Percentiles rank a stretch among this genome's conserved stretches.
These are phyloP conservation scores for Pluvianellus socialis DNA, from an alignment of 2,113 vertebrate genomes.

Conservation along the genomic window DNA sequence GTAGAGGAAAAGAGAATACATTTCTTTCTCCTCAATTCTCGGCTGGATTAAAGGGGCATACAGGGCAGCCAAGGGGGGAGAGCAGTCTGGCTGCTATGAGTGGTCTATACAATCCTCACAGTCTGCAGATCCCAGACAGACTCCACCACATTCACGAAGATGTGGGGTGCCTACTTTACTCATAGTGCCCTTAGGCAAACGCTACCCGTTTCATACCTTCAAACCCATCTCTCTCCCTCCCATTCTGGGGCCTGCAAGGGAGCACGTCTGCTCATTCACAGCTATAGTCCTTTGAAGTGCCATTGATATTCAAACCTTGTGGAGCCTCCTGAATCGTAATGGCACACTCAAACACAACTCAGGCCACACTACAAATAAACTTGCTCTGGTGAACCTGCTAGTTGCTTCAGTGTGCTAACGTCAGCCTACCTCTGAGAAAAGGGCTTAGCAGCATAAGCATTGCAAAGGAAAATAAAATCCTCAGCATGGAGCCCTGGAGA, in stretches of 20 bases:
- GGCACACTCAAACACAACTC: conserved; percentile 67
- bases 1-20: not conserved
- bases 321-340: conserved; percentile 65
- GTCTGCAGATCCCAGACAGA: not conserved
- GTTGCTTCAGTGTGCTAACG: conserved; percentile 42
- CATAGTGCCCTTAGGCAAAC: not conserved
- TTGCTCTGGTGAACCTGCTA: conserved; percentile 62
- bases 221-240: not conserved
- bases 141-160: not conserved
- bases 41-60: not conserved
- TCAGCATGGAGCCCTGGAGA: conserved; percentile 75
- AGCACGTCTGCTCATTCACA: conserved; percentile 57
- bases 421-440: conserved; percentile 73
- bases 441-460: conserved; percentile 62
- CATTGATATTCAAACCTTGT: conserved; percentile 71
- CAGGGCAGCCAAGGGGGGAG: rapidly evolving
- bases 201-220: conserved; percentile 23
- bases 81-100: not conserved
- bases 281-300: conserved; percentile 75
- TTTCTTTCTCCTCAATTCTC: not conserved
- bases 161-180: not conserved
- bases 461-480: conserved; percentile 82
- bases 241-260: conserved; percentile 30
- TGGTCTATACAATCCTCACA: not conserved
- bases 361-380: conserved; percentile 81